Evolutionary conservation across 2,888 invertebrate genomes (phyloP).

Genomic region (Imbricaverruca yamaguchii): DNA sequence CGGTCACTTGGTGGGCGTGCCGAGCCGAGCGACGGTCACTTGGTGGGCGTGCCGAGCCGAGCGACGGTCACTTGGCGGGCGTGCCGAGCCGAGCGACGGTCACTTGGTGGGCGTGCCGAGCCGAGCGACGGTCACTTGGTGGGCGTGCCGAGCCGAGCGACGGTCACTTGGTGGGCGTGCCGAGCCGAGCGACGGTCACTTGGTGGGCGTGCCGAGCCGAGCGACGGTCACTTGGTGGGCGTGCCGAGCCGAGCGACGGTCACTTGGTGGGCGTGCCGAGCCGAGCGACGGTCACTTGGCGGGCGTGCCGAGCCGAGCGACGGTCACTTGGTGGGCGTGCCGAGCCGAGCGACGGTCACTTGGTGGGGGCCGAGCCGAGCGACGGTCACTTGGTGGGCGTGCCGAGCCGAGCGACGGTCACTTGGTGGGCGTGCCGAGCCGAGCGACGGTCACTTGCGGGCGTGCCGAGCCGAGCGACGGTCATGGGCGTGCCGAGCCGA

Average conservation of each 20-base stretch:
- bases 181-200: too few species aligned
- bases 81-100: neutral
- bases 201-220: too few species aligned
- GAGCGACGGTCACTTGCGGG: too few species aligned
- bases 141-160: too few species aligned
- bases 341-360: neutral
- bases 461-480: too few species aligned
- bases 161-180: constrained; percentile 12
- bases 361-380: constrained; percentile 3
- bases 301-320: constrained; percentile 1
- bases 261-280: too few species aligned
- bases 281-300: neutral
- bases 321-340: too few species aligned
- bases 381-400: too few species aligned
- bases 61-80: too few species aligned
- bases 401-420: neutral
- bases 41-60: neutral
- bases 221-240: constrained; percentile 1
- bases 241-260: too few species aligned
- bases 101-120: constrained; percentile 16
- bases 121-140: too few species aligned
- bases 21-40: neutral
- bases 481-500: constrained; percentile 4
- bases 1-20: too few species aligned
- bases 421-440: constrained; percentile 2